Evolutionary conservation across 92 coral and sea anemone genomes (phyloP).

Genomic region (Epizoanthus illoricatus): DNA sequence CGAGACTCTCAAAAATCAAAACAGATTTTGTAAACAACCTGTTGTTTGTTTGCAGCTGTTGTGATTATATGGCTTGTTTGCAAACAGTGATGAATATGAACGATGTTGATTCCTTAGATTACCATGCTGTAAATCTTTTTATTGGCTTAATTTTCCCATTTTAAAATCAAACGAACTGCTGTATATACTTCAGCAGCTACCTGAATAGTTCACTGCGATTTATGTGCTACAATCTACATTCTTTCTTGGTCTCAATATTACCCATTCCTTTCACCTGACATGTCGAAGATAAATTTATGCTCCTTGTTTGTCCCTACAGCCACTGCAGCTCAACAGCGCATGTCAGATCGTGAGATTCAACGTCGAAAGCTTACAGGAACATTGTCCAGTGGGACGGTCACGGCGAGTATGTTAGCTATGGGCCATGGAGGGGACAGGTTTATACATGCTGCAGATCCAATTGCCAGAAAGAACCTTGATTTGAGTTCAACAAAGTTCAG

Average conservation of each 20-base stretch:
- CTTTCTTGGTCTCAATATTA: no score
- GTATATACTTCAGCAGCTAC: no score
- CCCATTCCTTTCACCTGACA: neutral
- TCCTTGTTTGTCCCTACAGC: conserved; percentile 52
- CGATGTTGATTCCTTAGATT: no score
- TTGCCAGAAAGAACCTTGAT: conserved; percentile 51
- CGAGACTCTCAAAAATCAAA: no score
- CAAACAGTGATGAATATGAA: no score
- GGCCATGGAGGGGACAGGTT: conserved; percentile 81
- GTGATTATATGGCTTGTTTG: no score
- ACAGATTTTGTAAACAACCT: no score
- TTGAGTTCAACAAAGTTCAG: conserved; percentile 64
- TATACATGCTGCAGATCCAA: conserved; percentile 69
- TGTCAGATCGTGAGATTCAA: conserved; percentile 83
- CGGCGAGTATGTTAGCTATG: conserved; percentile 75
- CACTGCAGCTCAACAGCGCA: conserved; percentile 91
- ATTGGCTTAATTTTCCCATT: no score
- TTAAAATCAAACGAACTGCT: no score
- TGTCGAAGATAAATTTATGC: neutral
- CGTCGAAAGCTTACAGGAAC: conserved; percentile 94
- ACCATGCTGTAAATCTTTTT: no score
- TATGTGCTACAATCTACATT: neutral
- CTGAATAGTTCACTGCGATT: neutral
- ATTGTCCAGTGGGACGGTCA: conserved; percentile 83
- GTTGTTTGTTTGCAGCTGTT: no score